Base-by-base conservation (phyloP, 2,888 invertebrate species). In the Brachylomia viminalis region DNA sequence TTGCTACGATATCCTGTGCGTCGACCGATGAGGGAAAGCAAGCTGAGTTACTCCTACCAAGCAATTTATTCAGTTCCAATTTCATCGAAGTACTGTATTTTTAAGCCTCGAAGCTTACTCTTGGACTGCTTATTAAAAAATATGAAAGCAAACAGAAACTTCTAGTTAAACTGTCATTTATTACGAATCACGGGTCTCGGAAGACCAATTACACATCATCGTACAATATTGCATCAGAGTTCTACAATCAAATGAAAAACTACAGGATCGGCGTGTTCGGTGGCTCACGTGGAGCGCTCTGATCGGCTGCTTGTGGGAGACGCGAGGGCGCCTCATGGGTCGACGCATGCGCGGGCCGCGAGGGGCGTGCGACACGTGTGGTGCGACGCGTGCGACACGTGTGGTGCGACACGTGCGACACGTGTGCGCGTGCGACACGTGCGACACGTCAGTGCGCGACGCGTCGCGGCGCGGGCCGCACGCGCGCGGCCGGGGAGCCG, bases 1-100 rank as follows among this genome's bases (percentile, higher is more conserved):
- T 88, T 88, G 88, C 88, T 88, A 84, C 79, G 82, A 79, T 79
- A 76, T 82, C 71, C 62, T 72, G 78, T 85, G 85, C 86, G 83
- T 83, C 86, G 83, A 86, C 86, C 85, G 30, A 79, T 79, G 79
- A 75, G 72, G 83, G 67, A 38, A 72, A 72, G 86, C 82, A 38
- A 42, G 52, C 67, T n/a, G 71, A 33, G 27, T 66, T 42, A 67
- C 61, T 58, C n/a, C 58, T 72, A 77, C 65, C 38, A 38, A 75
- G 76, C 82, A 23, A 71, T 59, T 69, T 27, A 66, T 42, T 52
- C 66, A 33, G 58, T 67, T 69, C 72, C 68, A 69, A 77, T 42
- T 45, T 61, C 49, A 65, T 45, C 7, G 23, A 67, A 64, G 23
- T 45, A 66, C 23, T 20, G 52, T 61, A 33, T 56, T 13, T 64